Base-by-base conservation (phyloP, 1,140 invertebrate genomes). In the Artemia franciscana region DNA sequence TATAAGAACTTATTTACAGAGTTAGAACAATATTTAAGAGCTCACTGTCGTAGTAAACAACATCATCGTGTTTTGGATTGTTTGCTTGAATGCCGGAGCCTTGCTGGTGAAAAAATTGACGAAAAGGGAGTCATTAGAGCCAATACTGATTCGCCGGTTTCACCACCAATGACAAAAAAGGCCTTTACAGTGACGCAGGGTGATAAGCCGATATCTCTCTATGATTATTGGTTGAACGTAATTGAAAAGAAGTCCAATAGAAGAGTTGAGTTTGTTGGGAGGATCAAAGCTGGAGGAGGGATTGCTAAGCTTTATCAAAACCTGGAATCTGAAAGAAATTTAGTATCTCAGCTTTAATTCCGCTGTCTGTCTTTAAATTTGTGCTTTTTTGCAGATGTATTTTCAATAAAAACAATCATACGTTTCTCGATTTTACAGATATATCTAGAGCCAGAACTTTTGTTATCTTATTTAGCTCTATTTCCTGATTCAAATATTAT, bases 31-130 rank as follows among this genome's bases (percentile, higher is more conserved):
- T 79, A 92, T 62, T 72, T 96, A 0, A 81, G 84, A 62, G 80
- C 82, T 5, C 85, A 92, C 69, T 78, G 83, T 71, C 78, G 80
- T 56, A 78, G 78, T 67, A 80, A 77, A 21, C 73, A 78, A 63
- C 91, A 96, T 70, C 78, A 79, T 59, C 80, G 82, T 67, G 78
- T 96, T 12, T 76, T 95, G 12, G 82, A 85, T 60, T 92, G 88
- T 72, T 73, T 95, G 5, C 74, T 88, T 26, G 87, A 94, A 69
- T 85, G 86, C 68, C 78, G 85, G 69, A 75, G 82, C 68, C 2
- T 60, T 24, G 26, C 26, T 27, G 26, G 60, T 51, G 39, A 51
- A 12, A 51, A 51, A 18, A 60, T 25, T 0, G 18, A 4, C 26
- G 30, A 63, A 30, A 81, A 78, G 0, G 82, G 78, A 57, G 84